These are phyloP conservation scores for Heliconius eleuchia DNA, from an alignment of 1,140 invertebrate genomes.

Conservation along the genomic window DNA sequence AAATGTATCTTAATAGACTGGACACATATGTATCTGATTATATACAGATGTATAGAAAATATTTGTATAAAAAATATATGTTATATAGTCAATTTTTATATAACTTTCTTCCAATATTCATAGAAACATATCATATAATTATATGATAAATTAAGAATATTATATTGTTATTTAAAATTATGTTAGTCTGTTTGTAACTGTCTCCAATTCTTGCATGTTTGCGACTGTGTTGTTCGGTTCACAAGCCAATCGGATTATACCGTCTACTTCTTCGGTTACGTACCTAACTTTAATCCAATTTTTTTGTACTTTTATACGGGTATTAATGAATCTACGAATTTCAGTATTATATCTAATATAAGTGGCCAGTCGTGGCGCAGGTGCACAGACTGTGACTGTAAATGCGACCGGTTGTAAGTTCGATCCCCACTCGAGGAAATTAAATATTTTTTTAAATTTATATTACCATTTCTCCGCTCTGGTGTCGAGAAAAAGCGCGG, in stretches of 20 bases:
- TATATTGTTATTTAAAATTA: not conserved
- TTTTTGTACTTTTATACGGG: slow-evolving; percentile 1
- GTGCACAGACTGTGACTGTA: too few relatives aligned
- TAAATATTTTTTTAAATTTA: too few relatives aligned
- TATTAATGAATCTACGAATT: not conserved
- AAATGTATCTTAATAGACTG: too few relatives aligned
- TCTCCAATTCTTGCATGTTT: not conserved
- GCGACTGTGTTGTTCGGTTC: not conserved
- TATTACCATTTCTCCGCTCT: too few relatives aligned
- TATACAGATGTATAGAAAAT: too few relatives aligned
- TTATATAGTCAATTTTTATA: not conserved
- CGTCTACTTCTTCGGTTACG: slow-evolving; percentile 30
- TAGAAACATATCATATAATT: not conserved
- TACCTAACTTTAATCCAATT: slow-evolving; percentile 24
- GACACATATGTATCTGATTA: too few relatives aligned
- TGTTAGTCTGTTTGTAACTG: not conserved
- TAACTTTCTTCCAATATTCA: not conserved
- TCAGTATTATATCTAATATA: too few relatives aligned
- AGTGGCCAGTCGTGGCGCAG: too few relatives aligned
- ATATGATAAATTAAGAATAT: not conserved
- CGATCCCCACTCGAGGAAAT: too few relatives aligned
- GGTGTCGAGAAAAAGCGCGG: too few relatives aligned
- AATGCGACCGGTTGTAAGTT: too few relatives aligned
- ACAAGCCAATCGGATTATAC: slow-evolving; percentile 30
- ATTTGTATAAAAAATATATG: not conserved